phyloP scores from a whole-genome alignment of 2,797 vertebrate species.

The Agapornis canus region DNA sequence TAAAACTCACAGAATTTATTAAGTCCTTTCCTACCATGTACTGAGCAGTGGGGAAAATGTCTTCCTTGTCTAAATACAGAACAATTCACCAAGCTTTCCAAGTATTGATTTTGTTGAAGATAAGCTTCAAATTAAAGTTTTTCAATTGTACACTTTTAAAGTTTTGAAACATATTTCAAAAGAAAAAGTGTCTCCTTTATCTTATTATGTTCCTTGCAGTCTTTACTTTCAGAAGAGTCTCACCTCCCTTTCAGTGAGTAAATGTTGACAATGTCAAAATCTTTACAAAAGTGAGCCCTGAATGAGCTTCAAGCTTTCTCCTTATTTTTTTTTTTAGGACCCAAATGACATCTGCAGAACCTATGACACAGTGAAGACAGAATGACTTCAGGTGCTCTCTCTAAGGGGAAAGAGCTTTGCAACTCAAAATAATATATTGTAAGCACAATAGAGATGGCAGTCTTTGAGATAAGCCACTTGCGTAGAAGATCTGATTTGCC shows the following conservation, averaged over 20 bases:
- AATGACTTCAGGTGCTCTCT: not conserved
- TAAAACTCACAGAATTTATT: slow-evolving; percentile 3
- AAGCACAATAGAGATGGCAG: not conserved
- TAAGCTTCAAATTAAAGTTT: slow-evolving; percentile 26
- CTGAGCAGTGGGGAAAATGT: not conserved
- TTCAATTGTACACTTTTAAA: not conserved
- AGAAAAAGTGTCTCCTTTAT: not conserved
- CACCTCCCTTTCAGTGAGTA: not conserved
- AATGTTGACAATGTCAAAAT: not conserved
- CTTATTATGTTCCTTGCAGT: not conserved
- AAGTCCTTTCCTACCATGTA: not conserved
- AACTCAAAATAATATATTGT: not conserved
- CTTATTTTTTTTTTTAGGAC: not conserved
- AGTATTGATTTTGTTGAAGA: slow-evolving; percentile 34
- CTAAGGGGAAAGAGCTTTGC: not conserved
- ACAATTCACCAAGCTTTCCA: not conserved
- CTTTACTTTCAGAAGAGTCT: not conserved
- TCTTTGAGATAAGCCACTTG: not conserved
- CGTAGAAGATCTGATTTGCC: not conserved
- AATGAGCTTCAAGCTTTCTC: not conserved
- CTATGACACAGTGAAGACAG: not conserved
- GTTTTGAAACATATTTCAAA: not conserved
- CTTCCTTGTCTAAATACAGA: not conserved
- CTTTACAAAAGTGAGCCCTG: not conserved
- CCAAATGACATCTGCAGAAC: not conserved